Conservation (phyloP, 2,797 vertebrate species). For the Dromococcyx pavoninus region DNA sequence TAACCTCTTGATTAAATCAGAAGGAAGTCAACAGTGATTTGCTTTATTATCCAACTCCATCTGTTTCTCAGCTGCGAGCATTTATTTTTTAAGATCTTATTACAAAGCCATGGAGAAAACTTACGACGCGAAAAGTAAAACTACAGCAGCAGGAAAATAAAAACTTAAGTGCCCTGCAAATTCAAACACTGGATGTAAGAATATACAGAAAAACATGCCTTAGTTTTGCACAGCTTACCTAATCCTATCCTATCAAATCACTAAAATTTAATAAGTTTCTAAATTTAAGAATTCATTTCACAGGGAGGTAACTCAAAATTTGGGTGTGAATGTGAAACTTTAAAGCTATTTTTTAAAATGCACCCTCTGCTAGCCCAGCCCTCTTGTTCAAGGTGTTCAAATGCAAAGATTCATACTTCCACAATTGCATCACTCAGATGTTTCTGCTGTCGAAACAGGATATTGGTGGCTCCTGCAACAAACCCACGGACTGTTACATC, state of each 20-base stretch:
- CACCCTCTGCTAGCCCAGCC: neutral
- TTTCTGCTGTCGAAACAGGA: slow-evolving; percentile 95
- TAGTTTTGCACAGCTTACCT: neutral
- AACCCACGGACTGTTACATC: slow-evolving; percentile 92
- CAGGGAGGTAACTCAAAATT: neutral
- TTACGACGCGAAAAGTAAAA: neutral
- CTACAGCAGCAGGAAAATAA: neutral
- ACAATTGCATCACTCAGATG: slow-evolving; percentile 94
- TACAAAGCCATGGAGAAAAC: neutral
- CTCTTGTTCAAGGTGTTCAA: neutral
- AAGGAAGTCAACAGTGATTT: neutral
- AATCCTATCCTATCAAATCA: neutral
- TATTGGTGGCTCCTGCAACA: slow-evolving; percentile 95
- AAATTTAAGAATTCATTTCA: neutral
- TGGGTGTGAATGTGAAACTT: neutral
- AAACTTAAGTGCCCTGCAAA: neutral
- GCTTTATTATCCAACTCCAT: neutral
- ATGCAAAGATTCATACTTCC: slow-evolving; percentile 76
- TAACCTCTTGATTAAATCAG: neutral
- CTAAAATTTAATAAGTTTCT: neutral
- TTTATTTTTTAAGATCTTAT: neutral
- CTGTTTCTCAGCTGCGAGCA: neutral
- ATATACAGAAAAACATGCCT: accelerated
- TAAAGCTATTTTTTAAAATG: neutral
- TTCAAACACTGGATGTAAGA: neutral